Evolutionary conservation across 2,797 vertebrate genomes (phyloP), one percentile per base, ranked within the genome.

Genomic region (Anas flavirostris): DNA sequence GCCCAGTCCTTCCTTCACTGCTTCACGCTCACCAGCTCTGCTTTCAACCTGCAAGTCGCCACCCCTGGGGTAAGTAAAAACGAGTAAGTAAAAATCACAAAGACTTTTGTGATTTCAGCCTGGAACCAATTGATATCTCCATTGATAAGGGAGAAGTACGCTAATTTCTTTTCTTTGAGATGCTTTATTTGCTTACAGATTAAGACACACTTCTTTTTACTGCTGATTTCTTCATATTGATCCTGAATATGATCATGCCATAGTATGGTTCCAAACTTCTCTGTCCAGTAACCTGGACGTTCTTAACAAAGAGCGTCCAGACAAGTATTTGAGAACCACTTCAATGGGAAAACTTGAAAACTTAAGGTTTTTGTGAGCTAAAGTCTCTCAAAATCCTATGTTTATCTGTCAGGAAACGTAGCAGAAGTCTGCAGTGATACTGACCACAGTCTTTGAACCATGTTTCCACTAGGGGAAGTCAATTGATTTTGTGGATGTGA

Each of bases 11-110:
- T 99, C 96, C 98, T 98, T 64, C 99, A 99, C 79, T 98, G 98
- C 82, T 99, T 99, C 97, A 98, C 97, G 3, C 94, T 99, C 66
- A 98, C 98, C 28, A 98, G 98, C 53, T 96, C 98, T 4, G 98
- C 98, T 82, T 99, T 99, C 91, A 99, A 99, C 86, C 96, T 99
- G 25, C 99, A 99, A 95, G 99, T 99, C 70, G 99, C 99, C 1
- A 99, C 99, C 39, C 99, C 99, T 3, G 99, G 98, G 98, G 99
- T 99, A 88, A 98, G 98, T 96, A 35, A 67, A 59, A 70, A n/a
- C 22, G 26, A 15, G 18, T 39, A 39, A 39, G 37, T 39, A 39
- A 39, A 39, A 39, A 39, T 39, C 37, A 39, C 37, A 39, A 39
- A 39, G 37, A 39, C 37, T 39, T 2, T 7, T 59, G 26, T 29